These are phyloP conservation scores for Papilio elwesi DNA, from an alignment of 2,888 invertebrate species.

Conservation along the genomic window DNA sequence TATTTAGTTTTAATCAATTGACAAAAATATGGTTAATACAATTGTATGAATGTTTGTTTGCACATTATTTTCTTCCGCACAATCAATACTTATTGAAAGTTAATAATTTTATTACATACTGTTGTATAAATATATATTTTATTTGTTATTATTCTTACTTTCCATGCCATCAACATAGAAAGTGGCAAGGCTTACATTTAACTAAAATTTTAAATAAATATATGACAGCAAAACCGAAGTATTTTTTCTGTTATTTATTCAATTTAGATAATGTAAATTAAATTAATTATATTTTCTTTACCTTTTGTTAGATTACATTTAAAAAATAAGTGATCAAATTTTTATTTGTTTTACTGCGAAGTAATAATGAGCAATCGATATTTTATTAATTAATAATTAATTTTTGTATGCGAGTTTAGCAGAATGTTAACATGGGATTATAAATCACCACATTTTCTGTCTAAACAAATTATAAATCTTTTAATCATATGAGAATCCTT, in stretches of 20 bases:
- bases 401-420: not conserved
- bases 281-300: constrained; percentile 15
- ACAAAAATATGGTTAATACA: constrained; percentile 19
- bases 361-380: not conserved
- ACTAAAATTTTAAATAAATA: constrained; percentile 34
- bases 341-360: not conserved
- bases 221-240: constrained; percentile 23
- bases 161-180: constrained; percentile 23
- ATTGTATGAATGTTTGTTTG: constrained; percentile 49
- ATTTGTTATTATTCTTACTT: constrained; percentile 55
- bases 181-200: constrained; percentile 27
- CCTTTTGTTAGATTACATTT: not conserved
- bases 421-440: not conserved
- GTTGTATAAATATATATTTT: constrained; percentile 77
- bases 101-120: constrained; percentile 80
- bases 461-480: not conserved
- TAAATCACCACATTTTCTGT: not conserved
- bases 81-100: constrained; percentile 66
- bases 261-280: not conserved
- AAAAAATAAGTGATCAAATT: not conserved
- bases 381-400: not conserved
- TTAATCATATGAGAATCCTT: not conserved
- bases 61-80: constrained; percentile 70
- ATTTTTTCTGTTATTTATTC: constrained; percentile 8
- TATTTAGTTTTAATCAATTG: constrained; percentile 37